These are phyloP conservation scores for Philereme transversata DNA, from an alignment of 2,888 invertebrate genomes.

Conservation along the genomic window DNA sequence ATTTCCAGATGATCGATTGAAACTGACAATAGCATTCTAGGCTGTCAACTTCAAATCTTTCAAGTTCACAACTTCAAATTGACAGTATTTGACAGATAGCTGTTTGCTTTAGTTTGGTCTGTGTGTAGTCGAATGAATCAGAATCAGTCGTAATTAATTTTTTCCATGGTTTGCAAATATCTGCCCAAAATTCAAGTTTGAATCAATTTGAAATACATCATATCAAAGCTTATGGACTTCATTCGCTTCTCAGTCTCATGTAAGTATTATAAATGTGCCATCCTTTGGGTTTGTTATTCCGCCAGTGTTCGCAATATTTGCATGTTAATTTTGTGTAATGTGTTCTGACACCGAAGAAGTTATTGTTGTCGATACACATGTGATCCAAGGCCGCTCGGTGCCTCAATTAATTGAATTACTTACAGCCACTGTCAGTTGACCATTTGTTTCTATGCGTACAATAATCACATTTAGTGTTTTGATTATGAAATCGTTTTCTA, in stretches of 20 bases:
- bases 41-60: too few relatives aligned
- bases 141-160: slow-evolving; percentile 65
- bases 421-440: slow-evolving; percentile 3
- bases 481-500: slow-evolving; percentile 55
- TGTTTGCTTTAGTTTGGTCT: slow-evolving; percentile 20
- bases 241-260: slow-evolving; percentile 15
- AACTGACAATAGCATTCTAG: too few relatives aligned
- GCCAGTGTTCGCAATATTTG: slow-evolving; percentile 37
- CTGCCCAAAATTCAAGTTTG: slow-evolving; percentile 12
- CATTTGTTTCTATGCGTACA: slow-evolving; percentile 2
- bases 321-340: slow-evolving; percentile 41
- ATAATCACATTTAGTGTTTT: slow-evolving; percentile 47
- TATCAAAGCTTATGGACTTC: background rate
- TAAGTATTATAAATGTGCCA: slow-evolving; percentile 23
- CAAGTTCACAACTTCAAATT: too few relatives aligned
- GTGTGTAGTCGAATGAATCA: slow-evolving; percentile 32
- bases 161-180: slow-evolving; percentile 28
- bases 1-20: too few relatives aligned
- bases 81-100: background rate
- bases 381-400: slow-evolving; percentile 61
- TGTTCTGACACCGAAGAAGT: slow-evolving; percentile 51
- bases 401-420: slow-evolving; percentile 47
- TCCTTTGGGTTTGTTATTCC: slow-evolving; percentile 20
- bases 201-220: slow-evolving; percentile 4
- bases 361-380: slow-evolving; percentile 61